A percentile compares a stretch with the other conserved stretches of the same genome.
Conservation (phyloP, 1,140 invertebrate species). For the Sycophila sp. region DNA sequence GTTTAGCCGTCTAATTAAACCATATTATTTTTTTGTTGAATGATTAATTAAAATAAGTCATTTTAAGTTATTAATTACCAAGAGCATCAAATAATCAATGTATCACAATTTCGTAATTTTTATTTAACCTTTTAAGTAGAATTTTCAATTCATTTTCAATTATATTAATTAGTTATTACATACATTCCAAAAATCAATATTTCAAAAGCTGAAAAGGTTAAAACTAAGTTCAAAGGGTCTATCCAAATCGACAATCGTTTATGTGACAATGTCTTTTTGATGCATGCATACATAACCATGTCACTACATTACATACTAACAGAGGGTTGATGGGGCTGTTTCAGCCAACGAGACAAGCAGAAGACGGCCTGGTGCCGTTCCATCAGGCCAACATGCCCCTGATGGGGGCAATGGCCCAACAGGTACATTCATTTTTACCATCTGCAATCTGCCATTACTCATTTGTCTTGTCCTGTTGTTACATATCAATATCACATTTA, state of each 20-base stretch:
- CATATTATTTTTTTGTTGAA: too few relatives aligned
- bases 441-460: conserved; percentile 47
- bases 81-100: too few relatives aligned
- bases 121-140: too few relatives aligned
- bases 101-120: too few relatives aligned
- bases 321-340: conserved; percentile 60
- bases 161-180: too few relatives aligned
- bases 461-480: conserved; percentile 54
- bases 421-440: conserved; percentile 60
- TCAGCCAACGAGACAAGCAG: conserved; percentile 68
- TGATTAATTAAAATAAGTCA: background rate
- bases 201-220: too few relatives aligned
- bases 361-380: conserved; percentile 71
- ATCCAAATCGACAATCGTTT: conserved; percentile 16
- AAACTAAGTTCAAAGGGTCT: background rate
- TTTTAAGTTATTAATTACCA: conserved; percentile 14
- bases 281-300: conserved; percentile 49
- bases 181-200: too few relatives aligned
- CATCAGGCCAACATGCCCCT: conserved; percentile 68
- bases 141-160: too few relatives aligned
- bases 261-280: conserved; percentile 42
- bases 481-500: background rate
- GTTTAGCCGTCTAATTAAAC: too few relatives aligned
- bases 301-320: conserved; percentile 55
- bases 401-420: conserved; percentile 63